Conservation (phyloP, 2,113 vertebrate genomes). For the Ctenomys sociabilis region DNA sequence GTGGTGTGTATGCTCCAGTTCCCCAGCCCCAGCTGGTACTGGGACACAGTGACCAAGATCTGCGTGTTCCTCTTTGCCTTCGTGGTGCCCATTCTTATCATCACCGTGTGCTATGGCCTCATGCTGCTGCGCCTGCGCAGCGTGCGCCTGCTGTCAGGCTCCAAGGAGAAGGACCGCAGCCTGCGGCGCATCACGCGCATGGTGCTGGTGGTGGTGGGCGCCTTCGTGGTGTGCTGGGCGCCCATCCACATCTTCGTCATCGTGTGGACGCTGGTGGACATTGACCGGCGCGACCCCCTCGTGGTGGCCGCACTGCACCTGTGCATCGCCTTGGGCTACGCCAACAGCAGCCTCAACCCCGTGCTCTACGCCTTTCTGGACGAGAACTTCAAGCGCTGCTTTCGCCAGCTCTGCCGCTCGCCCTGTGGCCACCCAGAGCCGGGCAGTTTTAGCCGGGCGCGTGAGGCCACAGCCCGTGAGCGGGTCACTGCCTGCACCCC, state of each 20-base stretch:
- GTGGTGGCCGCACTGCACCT: slow-evolving; percentile 95
- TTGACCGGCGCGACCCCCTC: slow-evolving; percentile 91
- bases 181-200: slow-evolving; percentile 96
- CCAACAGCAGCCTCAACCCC: slow-evolving; percentile 98
- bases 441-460: slow-evolving; percentile 89
- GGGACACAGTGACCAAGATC: slow-evolving; percentile 96
- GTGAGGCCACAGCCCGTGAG: slow-evolving; percentile 86
- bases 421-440: slow-evolving; percentile 87
- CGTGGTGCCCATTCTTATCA: slow-evolving; percentile 94
- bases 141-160: slow-evolving; percentile 96
- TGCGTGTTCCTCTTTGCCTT: slow-evolving; percentile 98
- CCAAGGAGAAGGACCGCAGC: slow-evolving; percentile 96
- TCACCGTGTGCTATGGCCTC: slow-evolving; percentile 96
- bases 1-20: slow-evolving; percentile 92
- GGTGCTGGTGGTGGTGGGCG: slow-evolving; percentile 97
- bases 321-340: slow-evolving; percentile 97
- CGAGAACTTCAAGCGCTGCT: slow-evolving; percentile 98
- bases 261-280: slow-evolving; percentile 92
- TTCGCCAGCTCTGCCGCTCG: slow-evolving; percentile 94
- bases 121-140: slow-evolving; percentile 97
- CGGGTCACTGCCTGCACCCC: slow-evolving; percentile 89
- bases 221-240: slow-evolving; percentile 98
- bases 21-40: slow-evolving; percentile 92
- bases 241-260: slow-evolving; percentile 99
- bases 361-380: slow-evolving; percentile 97